phyloP scores from a whole-genome alignment of 2,888 invertebrate species.

The Didymodactylos carnosus region DNA sequence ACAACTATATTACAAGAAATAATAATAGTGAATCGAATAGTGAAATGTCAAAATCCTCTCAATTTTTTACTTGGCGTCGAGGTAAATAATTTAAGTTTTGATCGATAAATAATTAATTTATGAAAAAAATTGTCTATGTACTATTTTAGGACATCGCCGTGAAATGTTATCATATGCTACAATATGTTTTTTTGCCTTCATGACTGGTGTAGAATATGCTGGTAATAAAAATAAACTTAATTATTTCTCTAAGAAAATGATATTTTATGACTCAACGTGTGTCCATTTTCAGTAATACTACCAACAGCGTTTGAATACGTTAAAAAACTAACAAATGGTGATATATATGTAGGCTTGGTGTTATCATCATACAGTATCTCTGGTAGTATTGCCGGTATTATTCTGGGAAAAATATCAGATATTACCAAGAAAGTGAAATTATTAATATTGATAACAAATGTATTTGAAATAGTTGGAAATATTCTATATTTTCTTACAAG shows the following conservation, averaged over 20 bases:
- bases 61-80: too few relatives aligned
- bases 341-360: slow-evolving; percentile 33
- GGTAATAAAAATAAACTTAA: too few relatives aligned
- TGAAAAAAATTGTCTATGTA: too few relatives aligned
- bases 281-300: slow-evolving; percentile 36
- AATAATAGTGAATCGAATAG: too few relatives aligned
- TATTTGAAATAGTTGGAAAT: slow-evolving; percentile 31
- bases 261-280: too few relatives aligned
- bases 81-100: too few relatives aligned
- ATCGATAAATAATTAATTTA: too few relatives aligned
- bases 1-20: too few relatives aligned
- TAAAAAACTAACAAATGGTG: background rate
- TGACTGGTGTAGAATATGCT: slow-evolving; percentile 36
- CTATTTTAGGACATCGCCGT: background rate
- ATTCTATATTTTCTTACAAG: slow-evolving; percentile 34
- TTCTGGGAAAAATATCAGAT: slow-evolving; percentile 22
- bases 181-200: slow-evolving; percentile 24
- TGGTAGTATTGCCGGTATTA: slow-evolving; percentile 23
- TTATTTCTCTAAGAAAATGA: too few relatives aligned
- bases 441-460: slow-evolving; percentile 28
- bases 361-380: slow-evolving; percentile 34
- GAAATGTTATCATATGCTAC: background rate
- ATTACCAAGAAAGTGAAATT: slow-evolving; percentile 27
- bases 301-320: slow-evolving; percentile 33
- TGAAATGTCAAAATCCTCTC: too few relatives aligned